Evolutionary conservation across 2,888 invertebrate genomes (phyloP).

Genomic region (Cosmopolites sordidus): DNA sequence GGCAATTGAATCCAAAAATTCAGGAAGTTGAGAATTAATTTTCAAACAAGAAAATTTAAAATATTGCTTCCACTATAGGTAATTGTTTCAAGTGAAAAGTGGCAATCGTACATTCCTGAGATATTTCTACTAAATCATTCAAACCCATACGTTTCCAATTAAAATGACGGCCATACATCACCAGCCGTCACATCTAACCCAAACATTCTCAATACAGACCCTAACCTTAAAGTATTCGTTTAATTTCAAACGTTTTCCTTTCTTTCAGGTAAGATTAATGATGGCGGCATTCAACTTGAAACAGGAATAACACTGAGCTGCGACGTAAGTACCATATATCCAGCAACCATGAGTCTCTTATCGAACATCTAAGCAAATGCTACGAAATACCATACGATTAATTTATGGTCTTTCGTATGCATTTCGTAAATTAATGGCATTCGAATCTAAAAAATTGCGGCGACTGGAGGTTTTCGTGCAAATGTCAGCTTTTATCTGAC

Average conservation of each 20-base stretch:
- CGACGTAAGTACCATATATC: not conserved
- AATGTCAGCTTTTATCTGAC: not conserved
- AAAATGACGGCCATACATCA: too few relatives aligned
- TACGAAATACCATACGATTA: not conserved
- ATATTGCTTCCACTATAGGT: too few relatives aligned
- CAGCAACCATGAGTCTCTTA: not conserved
- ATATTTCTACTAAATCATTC: too few relatives aligned
- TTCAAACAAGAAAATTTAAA: too few relatives aligned
- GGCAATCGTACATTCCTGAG: too few relatives aligned
- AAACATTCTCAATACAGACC: not conserved
- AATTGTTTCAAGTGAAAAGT: too few relatives aligned
- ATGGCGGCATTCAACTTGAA: constrained; percentile 1
- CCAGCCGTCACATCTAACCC: not conserved
- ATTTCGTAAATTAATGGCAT: not conserved
- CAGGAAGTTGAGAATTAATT: too few relatives aligned
- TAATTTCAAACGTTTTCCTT: not conserved
- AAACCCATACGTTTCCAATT: too few relatives aligned
- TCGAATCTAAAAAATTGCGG: not conserved
- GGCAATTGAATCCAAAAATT: too few relatives aligned
- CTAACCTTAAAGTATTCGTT: not conserved
- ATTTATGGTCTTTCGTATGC: not conserved
- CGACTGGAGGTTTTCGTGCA: not conserved
- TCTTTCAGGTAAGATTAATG: not conserved
- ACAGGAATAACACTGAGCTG: not conserved
- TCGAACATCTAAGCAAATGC: not conserved